A percentile compares a stretch with the other conserved stretches of the same genome.
phyloP scores from a whole-genome alignment of 1,140 invertebrate genomes.

The Portunus trituberculatus region DNA sequence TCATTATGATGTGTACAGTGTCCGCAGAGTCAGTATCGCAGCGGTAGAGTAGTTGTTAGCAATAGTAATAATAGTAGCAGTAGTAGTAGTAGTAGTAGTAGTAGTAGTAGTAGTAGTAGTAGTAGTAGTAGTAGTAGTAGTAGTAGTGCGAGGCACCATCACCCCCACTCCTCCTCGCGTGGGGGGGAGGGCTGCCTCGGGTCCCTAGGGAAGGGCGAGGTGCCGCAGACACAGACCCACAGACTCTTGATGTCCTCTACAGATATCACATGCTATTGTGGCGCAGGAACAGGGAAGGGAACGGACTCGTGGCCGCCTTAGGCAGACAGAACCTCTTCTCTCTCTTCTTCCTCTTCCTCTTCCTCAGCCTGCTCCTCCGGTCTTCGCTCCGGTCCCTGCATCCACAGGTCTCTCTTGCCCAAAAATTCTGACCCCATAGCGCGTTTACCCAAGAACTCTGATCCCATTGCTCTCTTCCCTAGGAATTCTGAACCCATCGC shows the following conservation, averaged over 20 bases:
- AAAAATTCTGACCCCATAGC: constrained; percentile 41
- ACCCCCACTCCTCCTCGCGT: neutral
- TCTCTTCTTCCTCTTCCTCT: neutral
- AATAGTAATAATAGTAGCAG: no score
- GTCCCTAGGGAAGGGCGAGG: neutral
- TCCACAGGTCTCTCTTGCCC: constrained; percentile 18
- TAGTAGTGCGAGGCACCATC: neutral
- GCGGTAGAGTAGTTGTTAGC: neutral
- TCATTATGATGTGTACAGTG: no score
- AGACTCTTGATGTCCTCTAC: neutral
- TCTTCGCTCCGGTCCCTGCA: neutral
- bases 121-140: neutral
- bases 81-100: neutral
- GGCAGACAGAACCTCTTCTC: neutral
- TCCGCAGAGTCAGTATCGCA: neutral
- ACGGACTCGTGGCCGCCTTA: neutral
- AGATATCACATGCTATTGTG: neutral
- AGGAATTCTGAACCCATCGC: constrained; percentile 53
- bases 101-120: constrained; percentile 22
- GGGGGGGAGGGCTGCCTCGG: neutral
- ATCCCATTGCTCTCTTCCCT: constrained; percentile 40
- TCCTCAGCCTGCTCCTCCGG: neutral
- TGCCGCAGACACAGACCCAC: no score
- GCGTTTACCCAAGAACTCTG: constrained; percentile 50
- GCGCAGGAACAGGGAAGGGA: neutral